Base-by-base conservation (phyloP, 2,888 invertebrate species). In the Xanthorhoe designata region DNA sequence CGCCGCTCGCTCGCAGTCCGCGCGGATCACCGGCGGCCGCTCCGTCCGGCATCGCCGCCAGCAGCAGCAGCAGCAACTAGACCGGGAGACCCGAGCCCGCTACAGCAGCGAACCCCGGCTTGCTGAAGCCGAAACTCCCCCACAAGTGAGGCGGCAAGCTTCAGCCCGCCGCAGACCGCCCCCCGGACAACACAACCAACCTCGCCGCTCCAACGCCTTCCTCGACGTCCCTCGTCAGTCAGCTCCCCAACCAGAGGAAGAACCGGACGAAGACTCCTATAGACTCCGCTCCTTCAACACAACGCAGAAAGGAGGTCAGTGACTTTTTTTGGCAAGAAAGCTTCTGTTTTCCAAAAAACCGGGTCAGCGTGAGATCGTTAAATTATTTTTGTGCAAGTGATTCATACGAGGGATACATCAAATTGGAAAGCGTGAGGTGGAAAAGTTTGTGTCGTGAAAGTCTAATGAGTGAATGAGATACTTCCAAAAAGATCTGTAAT, bases 201-300 rank as follows among this genome's bases (percentile, higher is more conserved):
- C 95, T 8, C 92, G 96, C 61, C 96, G 96, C 82, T 95, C 95
- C 74, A 95, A 96, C 71, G 96, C 96, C 55, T 96, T 96, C 89
- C 91, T 96, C 69, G 96, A 96, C 82, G 96, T 96, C 24, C 96
- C 96, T 0, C 82, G 83, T 68, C 78, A 78, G 49, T 61, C 61
- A n/a, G 74, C 85, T 2, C 32, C 5, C 4, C 32, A 32, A 7
- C 83, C 89, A 0, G 94, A 94, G 50, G 94, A 95, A 29, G 95
- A 95, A 71, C 96, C 96, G 61, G 97, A 97, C 80, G 97, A 97
- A 81, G 98, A 98, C 89, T 96, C 97, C 71, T 98, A 98, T 92
- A 95, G 98, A 74, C 95, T 99, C 80, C 95, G 99, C 80, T 98
- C 98, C 76, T 99, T 99, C 94, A 97, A 97, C 92, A 96, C 96